Evolutionary conservation across 2,113 vertebrate genomes (phyloP), one percentile per base, ranked within the genome.

Genomic region (Sylvietta virens): DNA sequence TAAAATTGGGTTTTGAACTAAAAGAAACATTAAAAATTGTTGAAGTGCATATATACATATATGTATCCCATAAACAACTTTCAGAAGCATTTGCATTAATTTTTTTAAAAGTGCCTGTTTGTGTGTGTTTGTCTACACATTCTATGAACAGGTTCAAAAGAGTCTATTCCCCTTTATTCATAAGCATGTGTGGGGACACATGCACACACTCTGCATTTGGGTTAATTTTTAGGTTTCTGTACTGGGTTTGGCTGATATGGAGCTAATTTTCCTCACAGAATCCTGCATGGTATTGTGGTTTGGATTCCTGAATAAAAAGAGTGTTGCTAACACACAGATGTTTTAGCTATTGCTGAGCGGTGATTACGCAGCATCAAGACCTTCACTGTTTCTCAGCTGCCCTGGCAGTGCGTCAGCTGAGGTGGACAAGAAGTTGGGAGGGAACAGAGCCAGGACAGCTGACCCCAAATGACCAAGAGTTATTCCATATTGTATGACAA

Each of bases 61-160:
- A 13, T 37, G 14, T 58, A 58, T 67, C 18, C 15, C 23, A 27
- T n/a, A 61, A 65, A 33, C 11, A 73, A 56, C 17, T 80, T 86
- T 50, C 66, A 88, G 40, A 40, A 51, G 3, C 2, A n/a, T 57
- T 86, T 65, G 18, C 3, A 22, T 40, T 11, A 9, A 0, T 21
- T 42, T 67, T 47, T 82, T 53, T 10, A 0, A 15, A 84, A 61
- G 15, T 56, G 13, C 6, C 17, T 51, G 2, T 44, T 57, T 48
- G 0, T 31, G 1, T 39, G 13, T 42, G 3, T n/a, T 7, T 60
- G 15, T 60, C n/a, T 61, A 6, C 60, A 22, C 0, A 3, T 65
- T 28, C 35, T 13, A 30, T 13, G 12, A 80, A 45, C 11, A 44
- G 10, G n/a, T 35, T 44, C 33, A 54, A 53, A 91, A 70, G 14